A percentile compares a stretch with the other conserved stretches of the same genome.
These are phyloP conservation scores for Aphelinus certus DNA, from an alignment of 1,140 invertebrate species.

Conservation along the genomic window DNA sequence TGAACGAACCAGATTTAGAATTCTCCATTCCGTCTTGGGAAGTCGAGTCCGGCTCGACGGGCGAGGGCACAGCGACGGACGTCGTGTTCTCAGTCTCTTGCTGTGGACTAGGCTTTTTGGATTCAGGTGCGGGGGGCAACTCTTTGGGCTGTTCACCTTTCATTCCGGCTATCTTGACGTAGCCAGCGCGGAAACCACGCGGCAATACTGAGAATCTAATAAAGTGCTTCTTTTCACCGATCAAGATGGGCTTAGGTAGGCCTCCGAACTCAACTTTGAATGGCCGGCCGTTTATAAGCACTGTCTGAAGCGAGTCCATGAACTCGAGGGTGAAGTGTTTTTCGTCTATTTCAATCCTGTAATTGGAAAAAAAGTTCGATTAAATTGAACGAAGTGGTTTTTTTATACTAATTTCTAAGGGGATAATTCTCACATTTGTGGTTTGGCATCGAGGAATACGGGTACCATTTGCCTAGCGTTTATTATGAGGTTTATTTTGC, in stretches of 20 bases:
- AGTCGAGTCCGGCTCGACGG: constrained; percentile 53
- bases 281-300: constrained; percentile 84
- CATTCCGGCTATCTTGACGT: constrained; percentile 77
- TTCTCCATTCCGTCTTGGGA: constrained; percentile 59
- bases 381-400: too few species aligned
- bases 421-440: constrained; percentile 70
- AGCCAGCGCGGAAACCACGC: constrained; percentile 75
- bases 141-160: constrained; percentile 61
- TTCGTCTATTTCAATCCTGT: constrained; percentile 76
- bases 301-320: constrained; percentile 78
- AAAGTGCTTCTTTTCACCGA: constrained; percentile 83
- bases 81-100: constrained; percentile 14
- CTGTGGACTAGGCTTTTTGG: constrained; percentile 38
- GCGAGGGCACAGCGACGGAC: constrained; percentile 23
- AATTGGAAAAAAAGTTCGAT: constrained; percentile 33
- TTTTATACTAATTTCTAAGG: too few species aligned
- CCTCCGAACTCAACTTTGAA: constrained; percentile 91
- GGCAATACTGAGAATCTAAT: constrained; percentile 85
- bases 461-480: constrained; percentile 81
- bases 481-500: constrained; percentile 84
- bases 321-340: constrained; percentile 82
- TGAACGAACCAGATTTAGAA: constrained; percentile 28
- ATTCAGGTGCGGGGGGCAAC: constrained; percentile 20
- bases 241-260: constrained; percentile 85
- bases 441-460: constrained; percentile 86